Percentiles rank a stretch among this genome's conserved stretches.
Evolutionary conservation across 2,113 vertebrate genomes (phyloP).

Genomic region (Fulmarus glacialis): DNA sequence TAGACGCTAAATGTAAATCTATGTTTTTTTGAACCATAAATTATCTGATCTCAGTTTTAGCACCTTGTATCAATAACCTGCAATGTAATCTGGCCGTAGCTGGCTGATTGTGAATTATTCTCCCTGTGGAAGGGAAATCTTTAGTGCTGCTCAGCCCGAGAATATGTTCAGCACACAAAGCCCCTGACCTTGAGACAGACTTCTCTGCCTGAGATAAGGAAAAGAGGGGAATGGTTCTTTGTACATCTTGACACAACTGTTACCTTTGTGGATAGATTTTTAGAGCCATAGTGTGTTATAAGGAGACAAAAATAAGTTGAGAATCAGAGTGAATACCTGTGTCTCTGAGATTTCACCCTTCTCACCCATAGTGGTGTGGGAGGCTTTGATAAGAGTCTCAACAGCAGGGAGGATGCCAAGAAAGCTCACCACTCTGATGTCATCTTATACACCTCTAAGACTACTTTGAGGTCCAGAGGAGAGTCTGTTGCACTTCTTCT

Average conservation of each 20-base stretch:
- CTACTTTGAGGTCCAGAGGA: background rate
- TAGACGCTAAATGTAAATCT: background rate
- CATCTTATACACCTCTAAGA: background rate
- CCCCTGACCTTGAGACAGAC: background rate
- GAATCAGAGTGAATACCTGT: background rate
- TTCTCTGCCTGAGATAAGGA: background rate
- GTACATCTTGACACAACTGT: background rate
- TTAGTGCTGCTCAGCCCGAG: background rate
- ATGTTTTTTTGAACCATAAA: accelerated
- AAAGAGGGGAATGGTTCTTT: background rate
- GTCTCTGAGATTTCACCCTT: background rate
- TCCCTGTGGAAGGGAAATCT: background rate
- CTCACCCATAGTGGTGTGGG: background rate
- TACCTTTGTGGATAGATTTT: conserved; percentile 16
- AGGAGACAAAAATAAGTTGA: background rate
- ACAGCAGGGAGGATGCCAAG: background rate
- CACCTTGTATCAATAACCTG: background rate
- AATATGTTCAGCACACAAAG: background rate
- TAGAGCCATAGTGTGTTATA: background rate
- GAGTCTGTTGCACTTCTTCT: background rate
- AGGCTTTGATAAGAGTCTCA: background rate
- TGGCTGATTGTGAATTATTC: background rate
- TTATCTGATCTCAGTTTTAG: background rate
- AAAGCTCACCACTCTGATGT: background rate
- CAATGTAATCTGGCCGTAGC: background rate